Percentiles rank a stretch among this genome's conserved stretches.
Evolutionary conservation across 2,113 vertebrate species (phyloP).

Genomic region (Rhegmatorhina hoffmannsi): DNA sequence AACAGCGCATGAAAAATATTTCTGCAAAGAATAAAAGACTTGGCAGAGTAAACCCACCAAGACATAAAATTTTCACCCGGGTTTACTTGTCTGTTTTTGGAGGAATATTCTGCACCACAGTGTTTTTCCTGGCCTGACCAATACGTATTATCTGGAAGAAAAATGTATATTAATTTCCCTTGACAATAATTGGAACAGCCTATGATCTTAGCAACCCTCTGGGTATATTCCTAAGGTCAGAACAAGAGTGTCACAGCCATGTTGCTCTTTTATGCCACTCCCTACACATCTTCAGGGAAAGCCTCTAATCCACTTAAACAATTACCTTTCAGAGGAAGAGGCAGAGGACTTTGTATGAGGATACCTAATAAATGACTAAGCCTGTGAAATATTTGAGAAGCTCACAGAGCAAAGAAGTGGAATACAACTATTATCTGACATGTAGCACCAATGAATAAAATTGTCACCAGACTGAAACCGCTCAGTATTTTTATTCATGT

Average conservation of each 20-base stretch:
- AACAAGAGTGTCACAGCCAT: not conserved
- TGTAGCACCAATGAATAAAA: constrained; percentile 56
- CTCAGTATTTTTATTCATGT: constrained; percentile 51
- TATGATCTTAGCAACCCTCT: constrained; percentile 46
- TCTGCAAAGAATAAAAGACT: not conserved
- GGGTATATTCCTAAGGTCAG: constrained; percentile 39
- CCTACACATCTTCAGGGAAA: constrained; percentile 23
- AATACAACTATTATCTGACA: constrained; percentile 53
- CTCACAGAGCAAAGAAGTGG: not conserved
- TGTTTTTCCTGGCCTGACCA: not conserved
- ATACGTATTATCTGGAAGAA: not conserved
- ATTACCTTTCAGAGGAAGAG: constrained; percentile 37
- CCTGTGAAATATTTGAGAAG: constrained; percentile 42
- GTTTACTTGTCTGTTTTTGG: not conserved
- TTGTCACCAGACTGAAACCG: constrained; percentile 34
- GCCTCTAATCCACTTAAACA: constrained; percentile 56
- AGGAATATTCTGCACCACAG: not conserved
- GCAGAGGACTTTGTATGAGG: constrained; percentile 1
- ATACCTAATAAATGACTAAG: constrained; percentile 33
- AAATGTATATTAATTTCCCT: constrained; percentile 38
- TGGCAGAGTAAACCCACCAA: not conserved
- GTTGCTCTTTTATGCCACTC: constrained; percentile 40
- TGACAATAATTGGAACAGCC: constrained; percentile 39
- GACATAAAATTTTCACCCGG: not conserved
- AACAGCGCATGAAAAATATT: not conserved